phyloP scores from a whole-genome alignment of 2,113 vertebrate species.

The Microcebus tavaratra region DNA sequence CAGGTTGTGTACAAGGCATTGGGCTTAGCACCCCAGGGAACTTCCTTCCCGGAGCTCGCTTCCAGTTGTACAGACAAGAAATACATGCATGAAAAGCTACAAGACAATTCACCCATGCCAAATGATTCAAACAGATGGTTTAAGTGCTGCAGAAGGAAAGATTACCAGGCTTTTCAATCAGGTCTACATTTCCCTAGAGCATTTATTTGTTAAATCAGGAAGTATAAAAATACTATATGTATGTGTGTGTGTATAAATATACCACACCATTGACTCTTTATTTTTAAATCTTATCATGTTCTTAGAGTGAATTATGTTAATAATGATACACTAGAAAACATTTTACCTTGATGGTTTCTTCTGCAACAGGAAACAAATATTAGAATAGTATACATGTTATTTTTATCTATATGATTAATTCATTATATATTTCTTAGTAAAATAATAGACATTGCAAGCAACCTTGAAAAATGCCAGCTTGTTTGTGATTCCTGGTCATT shows the following conservation, averaged over 20 bases:
- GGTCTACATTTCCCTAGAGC: neutral
- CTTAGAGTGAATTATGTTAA: neutral
- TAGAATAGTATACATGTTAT: neutral
- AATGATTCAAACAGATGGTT: neutral
- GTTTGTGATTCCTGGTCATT: neutral
- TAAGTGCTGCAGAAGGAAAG: neutral
- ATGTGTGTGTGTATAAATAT: neutral
- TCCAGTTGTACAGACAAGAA: neutral
- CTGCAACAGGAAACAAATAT: slow-evolving; percentile 32
- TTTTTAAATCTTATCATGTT: neutral
- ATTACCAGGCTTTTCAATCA: slow-evolving; percentile 8
- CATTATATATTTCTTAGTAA: slow-evolving; percentile 31
- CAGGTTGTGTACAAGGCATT: neutral
- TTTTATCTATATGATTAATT: neutral
- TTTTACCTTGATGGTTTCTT: neutral
- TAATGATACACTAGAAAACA: neutral
- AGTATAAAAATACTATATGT: neutral
- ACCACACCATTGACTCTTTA: neutral
- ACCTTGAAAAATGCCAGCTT: neutral
- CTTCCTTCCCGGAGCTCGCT: neutral
- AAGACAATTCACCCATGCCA: neutral
- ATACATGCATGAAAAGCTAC: neutral
- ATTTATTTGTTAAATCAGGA: slow-evolving; percentile 38
- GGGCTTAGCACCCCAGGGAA: neutral
- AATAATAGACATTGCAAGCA: neutral